These are phyloP conservation scores for Platycheirus rosarum DNA, from an alignment of 2,888 invertebrate species.

Conservation along the genomic window DNA sequence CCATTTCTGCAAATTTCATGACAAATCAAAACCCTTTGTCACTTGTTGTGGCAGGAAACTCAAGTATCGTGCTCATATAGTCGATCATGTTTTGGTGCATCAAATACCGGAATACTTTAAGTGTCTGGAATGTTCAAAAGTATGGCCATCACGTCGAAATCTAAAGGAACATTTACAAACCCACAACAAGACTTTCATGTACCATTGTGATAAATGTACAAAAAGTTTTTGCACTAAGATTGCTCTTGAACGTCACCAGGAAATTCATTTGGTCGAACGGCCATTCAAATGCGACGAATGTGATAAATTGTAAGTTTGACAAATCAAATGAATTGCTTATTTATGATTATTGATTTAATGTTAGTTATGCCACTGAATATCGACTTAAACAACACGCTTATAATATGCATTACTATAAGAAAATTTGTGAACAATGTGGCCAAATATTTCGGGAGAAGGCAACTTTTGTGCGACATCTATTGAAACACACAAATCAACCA, in stretches of 20 bases:
- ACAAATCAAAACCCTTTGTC: conserved; percentile 76
- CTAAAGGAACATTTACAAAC: conserved; percentile 77
- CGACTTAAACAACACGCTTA: conserved; percentile 78
- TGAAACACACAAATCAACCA: conserved; percentile 78
- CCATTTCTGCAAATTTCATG: conserved; percentile 76
- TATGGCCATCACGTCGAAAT: conserved; percentile 77
- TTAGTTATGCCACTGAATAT: conserved; percentile 77
- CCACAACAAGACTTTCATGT: conserved; percentile 78
- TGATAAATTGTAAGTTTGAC: conserved; percentile 76
- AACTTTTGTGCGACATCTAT: conserved; percentile 78
- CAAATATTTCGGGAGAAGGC: conserved; percentile 78
- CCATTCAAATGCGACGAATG: conserved; percentile 77
- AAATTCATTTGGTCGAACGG: conserved; percentile 79
- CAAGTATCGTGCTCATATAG: conserved; percentile 77
- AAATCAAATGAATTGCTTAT: neutral
- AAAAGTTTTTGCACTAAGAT: conserved; percentile 78
- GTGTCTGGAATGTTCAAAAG: conserved; percentile 77
- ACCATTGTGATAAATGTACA: conserved; percentile 78
- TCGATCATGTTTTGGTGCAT: conserved; percentile 79
- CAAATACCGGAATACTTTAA: conserved; percentile 80
- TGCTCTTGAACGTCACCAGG: conserved; percentile 78
- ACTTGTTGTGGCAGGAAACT: conserved; percentile 79
- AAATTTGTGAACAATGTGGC: conserved; percentile 80
- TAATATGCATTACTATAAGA: conserved; percentile 78
- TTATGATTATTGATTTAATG: neutral